Percentiles rank a stretch among this genome's conserved stretches.
These are phyloP conservation scores for Knipowitschia caucasica DNA, from an alignment of 2,797 vertebrate genomes.

Conservation along the genomic window DNA sequence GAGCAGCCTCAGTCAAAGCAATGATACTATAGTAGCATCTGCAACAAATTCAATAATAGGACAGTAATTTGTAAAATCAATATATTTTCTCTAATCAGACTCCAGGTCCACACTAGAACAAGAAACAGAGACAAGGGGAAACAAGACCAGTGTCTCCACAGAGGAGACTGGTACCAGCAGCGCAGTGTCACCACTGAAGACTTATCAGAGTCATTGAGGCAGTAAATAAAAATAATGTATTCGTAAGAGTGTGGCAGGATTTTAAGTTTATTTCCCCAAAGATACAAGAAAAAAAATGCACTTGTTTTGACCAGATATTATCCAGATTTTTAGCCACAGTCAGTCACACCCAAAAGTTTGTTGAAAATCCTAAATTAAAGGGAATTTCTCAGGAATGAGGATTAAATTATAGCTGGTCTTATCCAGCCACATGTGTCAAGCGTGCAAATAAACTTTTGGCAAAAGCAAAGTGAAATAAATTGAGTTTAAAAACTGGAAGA, in stretches of 20 bases:
- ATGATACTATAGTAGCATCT: neutral
- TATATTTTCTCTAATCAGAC: too few species aligned
- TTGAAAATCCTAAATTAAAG: neutral
- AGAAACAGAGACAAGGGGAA: too few species aligned
- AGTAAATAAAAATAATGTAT: too few species aligned
- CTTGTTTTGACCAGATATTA: neutral
- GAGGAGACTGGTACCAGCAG: too few species aligned
- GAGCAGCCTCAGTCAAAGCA: neutral
- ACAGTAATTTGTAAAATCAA: too few species aligned
- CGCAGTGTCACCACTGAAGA: too few species aligned
- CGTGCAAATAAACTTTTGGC: neutral
- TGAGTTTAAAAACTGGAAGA: neutral
- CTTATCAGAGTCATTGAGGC: too few species aligned
- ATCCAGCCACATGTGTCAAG: neutral
- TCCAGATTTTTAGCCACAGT: neutral
- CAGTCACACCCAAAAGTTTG: conserved; percentile 1
- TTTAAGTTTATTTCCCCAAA: neutral
- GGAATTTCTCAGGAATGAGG: neutral
- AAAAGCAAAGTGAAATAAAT: neutral
- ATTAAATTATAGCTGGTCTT: neutral
- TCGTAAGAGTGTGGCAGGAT: neutral
- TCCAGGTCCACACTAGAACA: too few species aligned
- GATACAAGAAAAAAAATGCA: neutral
- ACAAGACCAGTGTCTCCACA: too few species aligned
- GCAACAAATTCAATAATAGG: too few species aligned